A percentile compares a stretch with the other conserved stretches of the same genome.
These are phyloP conservation scores for Baronia brevicornis DNA, from an alignment of 2,888 invertebrate species.

Conservation along the genomic window DNA sequence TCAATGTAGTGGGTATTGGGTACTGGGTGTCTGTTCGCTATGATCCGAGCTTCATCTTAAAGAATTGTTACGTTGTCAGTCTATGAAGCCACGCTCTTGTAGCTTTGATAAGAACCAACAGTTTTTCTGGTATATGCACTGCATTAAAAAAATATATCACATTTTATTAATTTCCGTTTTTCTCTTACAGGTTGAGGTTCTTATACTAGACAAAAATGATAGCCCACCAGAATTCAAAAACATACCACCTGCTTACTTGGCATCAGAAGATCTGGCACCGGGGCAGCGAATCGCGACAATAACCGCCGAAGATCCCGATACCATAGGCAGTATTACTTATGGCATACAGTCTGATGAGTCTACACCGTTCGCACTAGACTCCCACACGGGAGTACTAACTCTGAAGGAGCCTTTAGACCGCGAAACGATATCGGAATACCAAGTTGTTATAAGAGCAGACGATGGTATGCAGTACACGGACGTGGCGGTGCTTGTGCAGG, in stretches of 20 bases:
- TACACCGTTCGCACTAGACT: conserved; percentile 83
- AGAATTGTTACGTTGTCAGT: too few relatives aligned
- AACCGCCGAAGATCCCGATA: conserved; percentile 89
- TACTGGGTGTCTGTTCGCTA: too few relatives aligned
- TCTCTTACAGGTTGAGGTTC: conserved; percentile 86
- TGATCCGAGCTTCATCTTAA: too few relatives aligned
- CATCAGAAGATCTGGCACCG: conserved; percentile 90
- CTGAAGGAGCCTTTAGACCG: conserved; percentile 88
- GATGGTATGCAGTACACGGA: conserved; percentile 93
- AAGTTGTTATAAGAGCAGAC: conserved; percentile 86
- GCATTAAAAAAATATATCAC: conserved; percentile 1
- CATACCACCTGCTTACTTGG: conserved; percentile 81
- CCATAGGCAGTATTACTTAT: conserved; percentile 85
- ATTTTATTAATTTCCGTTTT: conserved; percentile 22
- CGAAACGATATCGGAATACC: conserved; percentile 86
- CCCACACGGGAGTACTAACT: conserved; percentile 81
- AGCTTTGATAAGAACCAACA: too few relatives aligned
- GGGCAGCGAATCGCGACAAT: conserved; percentile 87
- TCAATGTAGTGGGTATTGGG: too few relatives aligned
- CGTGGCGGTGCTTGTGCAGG: conserved; percentile 85
- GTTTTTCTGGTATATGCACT: background rate
- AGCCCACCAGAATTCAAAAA: conserved; percentile 92
- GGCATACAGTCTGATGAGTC: conserved; percentile 80
- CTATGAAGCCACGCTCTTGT: too few relatives aligned
- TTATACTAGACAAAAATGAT: conserved; percentile 93